A percentile compares a stretch with the other conserved stretches of the same genome.
These are phyloP conservation scores for Sesia apiformis DNA, from an alignment of 2,888 invertebrate genomes.

Conservation along the genomic window DNA sequence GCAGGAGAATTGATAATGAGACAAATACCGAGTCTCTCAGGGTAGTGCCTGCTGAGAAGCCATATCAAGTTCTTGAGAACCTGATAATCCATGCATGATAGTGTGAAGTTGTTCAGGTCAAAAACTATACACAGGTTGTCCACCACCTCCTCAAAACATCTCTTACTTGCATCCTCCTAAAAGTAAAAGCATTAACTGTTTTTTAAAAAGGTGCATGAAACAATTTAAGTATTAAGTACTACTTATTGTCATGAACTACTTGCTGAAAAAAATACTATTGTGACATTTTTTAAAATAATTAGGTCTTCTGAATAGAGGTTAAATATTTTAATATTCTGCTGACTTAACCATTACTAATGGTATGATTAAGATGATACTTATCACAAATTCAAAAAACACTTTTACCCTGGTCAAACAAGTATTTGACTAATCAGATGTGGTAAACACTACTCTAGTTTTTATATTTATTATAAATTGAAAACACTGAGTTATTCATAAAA, in stretches of 20 bases:
- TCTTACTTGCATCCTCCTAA: conserved; percentile 84
- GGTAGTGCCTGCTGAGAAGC: conserved; percentile 84
- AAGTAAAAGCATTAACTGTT: conserved; percentile 7
- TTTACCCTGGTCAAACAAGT: too few species aligned
- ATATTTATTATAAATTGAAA: too few species aligned
- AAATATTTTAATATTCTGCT: too few species aligned
- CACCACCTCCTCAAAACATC: conserved; percentile 85
- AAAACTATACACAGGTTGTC: conserved; percentile 88
- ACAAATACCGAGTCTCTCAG: conserved; percentile 84
- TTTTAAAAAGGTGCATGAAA: too few species aligned
- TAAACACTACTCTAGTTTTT: too few species aligned
- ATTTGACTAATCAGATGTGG: too few species aligned
- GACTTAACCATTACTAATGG: too few species aligned
- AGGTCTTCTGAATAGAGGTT: background rate
- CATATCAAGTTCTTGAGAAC: conserved; percentile 86
- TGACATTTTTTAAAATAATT: background rate
- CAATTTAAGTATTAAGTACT: too few species aligned
- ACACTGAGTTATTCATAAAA: too few species aligned
- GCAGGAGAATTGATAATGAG: conserved; percentile 83
- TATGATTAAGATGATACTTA: too few species aligned
- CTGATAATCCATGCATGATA: conserved; percentile 87
- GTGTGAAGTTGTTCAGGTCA: conserved; percentile 82
- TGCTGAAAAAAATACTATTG: background rate
- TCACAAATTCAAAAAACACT: too few species aligned
- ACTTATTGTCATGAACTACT: too few species aligned